These are phyloP conservation scores for Melieria crassipennis DNA, from an alignment of 2,888 invertebrate genomes.

Conservation along the genomic window DNA sequence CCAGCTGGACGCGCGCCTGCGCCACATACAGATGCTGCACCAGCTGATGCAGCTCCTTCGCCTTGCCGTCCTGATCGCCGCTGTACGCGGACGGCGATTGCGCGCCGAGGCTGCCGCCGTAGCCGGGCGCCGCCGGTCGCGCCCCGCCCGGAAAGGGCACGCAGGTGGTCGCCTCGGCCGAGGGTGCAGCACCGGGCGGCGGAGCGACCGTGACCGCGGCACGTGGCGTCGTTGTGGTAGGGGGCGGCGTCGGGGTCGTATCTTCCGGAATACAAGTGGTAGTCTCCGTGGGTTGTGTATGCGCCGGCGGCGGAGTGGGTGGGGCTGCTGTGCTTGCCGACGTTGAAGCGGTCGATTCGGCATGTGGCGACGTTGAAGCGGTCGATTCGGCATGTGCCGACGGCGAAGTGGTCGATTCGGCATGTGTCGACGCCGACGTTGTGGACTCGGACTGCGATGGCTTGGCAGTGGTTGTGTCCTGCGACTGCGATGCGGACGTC, in stretches of 20 bases:
- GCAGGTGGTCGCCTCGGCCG: slow-evolving; percentile 18
- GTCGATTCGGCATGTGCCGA: neutral
- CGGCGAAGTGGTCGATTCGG: neutral
- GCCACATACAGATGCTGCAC: slow-evolving; percentile 63
- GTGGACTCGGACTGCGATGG: neutral
- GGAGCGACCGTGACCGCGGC: slow-evolving; percentile 14
- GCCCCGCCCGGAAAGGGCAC: neutral
- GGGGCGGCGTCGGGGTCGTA: slow-evolving; percentile 1
- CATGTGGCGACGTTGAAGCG: neutral
- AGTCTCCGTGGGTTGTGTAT: neutral
- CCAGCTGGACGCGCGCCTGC: slow-evolving; percentile 64
- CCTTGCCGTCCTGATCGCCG: slow-evolving; percentile 36
- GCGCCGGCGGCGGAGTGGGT: too few species aligned
- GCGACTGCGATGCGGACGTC: neutral
- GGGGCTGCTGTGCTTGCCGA: neutral
- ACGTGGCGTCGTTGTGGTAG: neutral
- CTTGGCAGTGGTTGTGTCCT: neutral
- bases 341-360: neutral
- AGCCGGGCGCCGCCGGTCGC: neutral
- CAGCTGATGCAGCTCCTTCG: slow-evolving; percentile 52
- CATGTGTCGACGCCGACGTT: neutral
- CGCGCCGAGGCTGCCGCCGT: neutral
- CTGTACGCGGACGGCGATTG: neutral
- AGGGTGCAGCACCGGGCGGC: neutral
- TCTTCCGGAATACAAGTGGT: slow-evolving; percentile 15